These are phyloP conservation scores for Seriola aureovittata DNA, from an alignment of 2,113 vertebrate species.

Conservation along the genomic window DNA sequence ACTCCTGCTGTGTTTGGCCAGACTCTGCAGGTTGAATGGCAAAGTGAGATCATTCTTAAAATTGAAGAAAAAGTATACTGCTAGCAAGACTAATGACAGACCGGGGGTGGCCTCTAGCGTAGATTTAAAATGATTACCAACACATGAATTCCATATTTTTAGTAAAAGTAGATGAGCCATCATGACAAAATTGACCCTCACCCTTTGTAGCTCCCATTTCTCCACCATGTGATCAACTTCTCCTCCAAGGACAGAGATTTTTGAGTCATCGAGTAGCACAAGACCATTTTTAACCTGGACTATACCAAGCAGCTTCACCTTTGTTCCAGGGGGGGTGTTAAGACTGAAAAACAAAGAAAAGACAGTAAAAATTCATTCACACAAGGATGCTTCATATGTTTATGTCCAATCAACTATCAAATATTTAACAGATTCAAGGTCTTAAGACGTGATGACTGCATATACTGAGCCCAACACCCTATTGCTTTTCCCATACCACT, in stretches of 20 bases:
- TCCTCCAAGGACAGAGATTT: conserved; percentile 93
- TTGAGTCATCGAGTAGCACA: conserved; percentile 93
- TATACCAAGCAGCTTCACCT: conserved; percentile 93
- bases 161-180: conserved; percentile 12
- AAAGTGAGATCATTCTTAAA: conserved; percentile 33
- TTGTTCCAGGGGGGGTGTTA: conserved; percentile 94
- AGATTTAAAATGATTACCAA: conserved; percentile 33
- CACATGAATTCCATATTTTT: conserved; percentile 13
- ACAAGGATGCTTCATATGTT: conserved; percentile 35
- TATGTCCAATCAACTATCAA: background rate
- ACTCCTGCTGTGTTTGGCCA: conserved; percentile 96
- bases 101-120: background rate
- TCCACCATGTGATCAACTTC: conserved; percentile 98
- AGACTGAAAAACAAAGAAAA: conserved; percentile 76
- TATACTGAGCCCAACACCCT: conserved; percentile 23
- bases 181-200: conserved; percentile 80
- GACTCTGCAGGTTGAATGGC: conserved; percentile 85
- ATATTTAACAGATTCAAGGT: conserved; percentile 10
- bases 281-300: conserved; percentile 94
- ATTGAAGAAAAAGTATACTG: background rate
- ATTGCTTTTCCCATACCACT: conserved; percentile 61
- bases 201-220: conserved; percentile 98
- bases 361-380: background rate
- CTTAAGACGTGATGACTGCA: conserved; percentile 37
- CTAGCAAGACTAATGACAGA: background rate